A percentile compares a stretch with the other conserved stretches of the same genome.
Evolutionary conservation across 2,888 invertebrate genomes (phyloP).

Genomic region (Chelonus formosanus): DNA sequence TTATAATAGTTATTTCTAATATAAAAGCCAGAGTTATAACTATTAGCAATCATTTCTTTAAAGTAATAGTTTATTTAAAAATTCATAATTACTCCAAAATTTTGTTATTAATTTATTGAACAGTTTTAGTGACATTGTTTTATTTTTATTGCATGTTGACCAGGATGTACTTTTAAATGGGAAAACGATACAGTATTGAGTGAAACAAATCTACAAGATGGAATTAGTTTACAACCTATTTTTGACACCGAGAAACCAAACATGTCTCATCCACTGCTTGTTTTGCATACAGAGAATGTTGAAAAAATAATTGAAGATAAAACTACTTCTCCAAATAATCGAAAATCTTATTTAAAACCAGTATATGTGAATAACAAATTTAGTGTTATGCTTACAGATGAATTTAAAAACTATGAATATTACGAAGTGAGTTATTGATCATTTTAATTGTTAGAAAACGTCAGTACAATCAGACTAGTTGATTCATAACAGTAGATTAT

Average conservation of each 20-base stretch:
- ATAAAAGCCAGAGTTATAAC: too few species aligned
- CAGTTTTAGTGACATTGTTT: too few species aligned
- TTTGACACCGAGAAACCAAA: not conserved
- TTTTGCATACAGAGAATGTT: constrained; percentile 19
- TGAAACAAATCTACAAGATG: not conserved
- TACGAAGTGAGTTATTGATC: constrained; percentile 36
- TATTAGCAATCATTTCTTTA: too few species aligned
- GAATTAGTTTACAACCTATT: not conserved
- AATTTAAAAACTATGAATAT: constrained; percentile 40
- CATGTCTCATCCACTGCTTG: constrained; percentile 5
- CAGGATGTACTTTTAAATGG: constrained; percentile 2
- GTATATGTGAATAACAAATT: constrained; percentile 14
- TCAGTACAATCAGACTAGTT: not conserved
- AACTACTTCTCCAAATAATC: not conserved
- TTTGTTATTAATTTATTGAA: too few species aligned
- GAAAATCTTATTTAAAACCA: constrained; percentile 23
- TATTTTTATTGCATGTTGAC: too few species aligned
- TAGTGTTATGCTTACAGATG: constrained; percentile 35
- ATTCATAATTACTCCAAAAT: too few species aligned
- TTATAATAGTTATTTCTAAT: too few species aligned
- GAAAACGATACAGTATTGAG: not conserved
- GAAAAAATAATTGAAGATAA: not conserved
- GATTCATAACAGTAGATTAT: not conserved
- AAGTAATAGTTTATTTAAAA: too few species aligned
- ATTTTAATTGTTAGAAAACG: not conserved